A percentile compares a stretch with the other conserved stretches of the same genome.
These are phyloP conservation scores for Hypotaenidia philippensis DNA, from an alignment of 2,797 vertebrate genomes.

Conservation along the genomic window DNA sequence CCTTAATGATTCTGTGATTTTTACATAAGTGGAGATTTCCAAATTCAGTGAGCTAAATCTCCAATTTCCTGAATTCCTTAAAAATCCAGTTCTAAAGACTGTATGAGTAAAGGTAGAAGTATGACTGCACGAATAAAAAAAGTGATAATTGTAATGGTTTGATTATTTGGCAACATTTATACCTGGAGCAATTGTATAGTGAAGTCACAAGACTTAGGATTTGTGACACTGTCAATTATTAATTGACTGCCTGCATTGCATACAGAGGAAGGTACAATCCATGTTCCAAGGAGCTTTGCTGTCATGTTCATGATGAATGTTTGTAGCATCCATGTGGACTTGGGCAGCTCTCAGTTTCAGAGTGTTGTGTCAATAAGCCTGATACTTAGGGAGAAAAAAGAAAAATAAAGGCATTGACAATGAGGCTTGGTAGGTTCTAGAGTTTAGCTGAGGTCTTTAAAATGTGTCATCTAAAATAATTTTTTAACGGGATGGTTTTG, in stretches of 20 bases:
- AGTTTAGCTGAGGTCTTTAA: background rate
- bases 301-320: background rate
- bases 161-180: background rate
- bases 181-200: background rate
- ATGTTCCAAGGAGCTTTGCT: background rate
- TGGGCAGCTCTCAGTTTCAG: background rate
- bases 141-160: background rate
- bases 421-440: background rate
- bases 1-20: background rate
- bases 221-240: background rate
- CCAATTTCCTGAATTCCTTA: background rate
- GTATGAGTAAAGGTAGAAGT: background rate
- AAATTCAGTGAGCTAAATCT: background rate
- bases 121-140: background rate
- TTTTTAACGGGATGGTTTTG: background rate
- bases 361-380: background rate
- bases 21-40: background rate
- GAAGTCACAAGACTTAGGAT: background rate
- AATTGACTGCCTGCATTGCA: background rate
- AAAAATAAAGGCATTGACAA: background rate
- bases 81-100: background rate
- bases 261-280: background rate
- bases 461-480: background rate
- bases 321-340: background rate
- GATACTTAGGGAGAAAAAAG: background rate